Evolutionary conservation across 2,113 vertebrate species (phyloP).

Genomic region (Sylvia atricapilla): DNA sequence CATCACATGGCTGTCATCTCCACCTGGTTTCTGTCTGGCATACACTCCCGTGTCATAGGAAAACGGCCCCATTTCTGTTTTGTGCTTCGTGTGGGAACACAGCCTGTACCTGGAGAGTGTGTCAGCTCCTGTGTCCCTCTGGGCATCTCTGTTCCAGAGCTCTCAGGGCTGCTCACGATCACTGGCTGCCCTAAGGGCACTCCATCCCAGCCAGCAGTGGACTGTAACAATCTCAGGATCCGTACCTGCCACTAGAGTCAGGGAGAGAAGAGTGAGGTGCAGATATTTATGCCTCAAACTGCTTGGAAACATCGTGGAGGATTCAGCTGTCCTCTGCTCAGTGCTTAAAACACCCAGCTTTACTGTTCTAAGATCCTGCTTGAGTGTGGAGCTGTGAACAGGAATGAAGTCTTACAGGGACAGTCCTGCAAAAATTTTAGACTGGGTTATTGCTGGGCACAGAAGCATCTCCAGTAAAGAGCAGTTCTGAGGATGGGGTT

Average conservation of each 20-base stretch:
- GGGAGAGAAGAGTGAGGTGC: background rate
- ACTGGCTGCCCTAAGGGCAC: background rate
- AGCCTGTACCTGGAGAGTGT: background rate
- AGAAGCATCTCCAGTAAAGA: background rate
- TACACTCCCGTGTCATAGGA: background rate
- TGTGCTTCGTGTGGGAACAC: background rate
- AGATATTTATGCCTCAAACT: accelerated
- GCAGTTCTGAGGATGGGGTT: background rate
- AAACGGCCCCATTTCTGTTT: background rate
- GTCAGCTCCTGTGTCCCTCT: background rate
- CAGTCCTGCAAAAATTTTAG: background rate
- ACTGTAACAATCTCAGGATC: background rate
- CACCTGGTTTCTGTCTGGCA: background rate
- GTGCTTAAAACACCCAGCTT: background rate
- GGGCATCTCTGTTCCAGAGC: background rate
- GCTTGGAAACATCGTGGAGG: background rate
- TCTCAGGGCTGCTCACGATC: background rate
- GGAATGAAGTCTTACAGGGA: background rate
- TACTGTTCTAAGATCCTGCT: background rate
- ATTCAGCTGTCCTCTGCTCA: background rate
- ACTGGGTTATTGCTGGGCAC: background rate
- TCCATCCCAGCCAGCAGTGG: background rate
- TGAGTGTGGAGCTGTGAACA: background rate
- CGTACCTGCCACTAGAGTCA: background rate
- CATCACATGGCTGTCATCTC: background rate